Percentiles rank a stretch among this genome's conserved stretches.
Evolutionary conservation across 2,113 vertebrate species (phyloP).

Genomic region (Boulengeromyrus knoepffleri): DNA sequence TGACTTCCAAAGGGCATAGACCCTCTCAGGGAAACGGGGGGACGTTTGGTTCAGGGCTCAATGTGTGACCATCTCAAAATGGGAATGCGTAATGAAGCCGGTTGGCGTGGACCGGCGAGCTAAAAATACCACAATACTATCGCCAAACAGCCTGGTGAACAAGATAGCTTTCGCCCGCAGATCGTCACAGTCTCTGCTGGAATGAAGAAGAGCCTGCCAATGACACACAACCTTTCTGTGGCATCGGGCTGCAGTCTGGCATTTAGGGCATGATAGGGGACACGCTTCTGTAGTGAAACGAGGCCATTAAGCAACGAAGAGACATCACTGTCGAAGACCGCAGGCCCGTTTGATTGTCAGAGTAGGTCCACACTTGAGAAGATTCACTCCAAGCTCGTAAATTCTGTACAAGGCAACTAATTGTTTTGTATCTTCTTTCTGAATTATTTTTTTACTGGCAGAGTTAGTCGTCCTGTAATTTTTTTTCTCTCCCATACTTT

Average conservation of each 20-base stretch:
- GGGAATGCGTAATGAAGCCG: conserved; percentile 15
- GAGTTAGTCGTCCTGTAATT: not conserved
- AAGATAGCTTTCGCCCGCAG: not conserved
- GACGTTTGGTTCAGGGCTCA: conserved; percentile 15
- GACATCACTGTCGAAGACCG: not conserved
- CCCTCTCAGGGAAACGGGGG: conserved; percentile 18
- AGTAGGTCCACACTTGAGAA: not conserved
- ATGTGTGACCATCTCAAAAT: conserved; percentile 16
- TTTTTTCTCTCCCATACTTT: not conserved
- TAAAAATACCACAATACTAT: conserved; percentile 24
- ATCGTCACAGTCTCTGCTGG: not conserved
- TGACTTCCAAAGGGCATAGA: conserved; percentile 24
- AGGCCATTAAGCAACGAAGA: not conserved
- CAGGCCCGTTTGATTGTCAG: not conserved
- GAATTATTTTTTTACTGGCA: not conserved
- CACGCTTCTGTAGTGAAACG: not conserved
- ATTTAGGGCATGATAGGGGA: not conserved
- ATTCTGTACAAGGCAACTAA: not conserved
- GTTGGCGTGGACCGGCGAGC: conserved; percentile 8
- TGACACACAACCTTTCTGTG: not conserved
- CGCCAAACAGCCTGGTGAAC: not conserved
- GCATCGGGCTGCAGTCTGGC: not conserved
- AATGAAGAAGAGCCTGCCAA: not conserved
- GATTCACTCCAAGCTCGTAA: not conserved
- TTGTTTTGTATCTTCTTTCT: not conserved